Conservation (phyloP, 2,797 vertebrate species). For the Falco peregrinus region DNA sequence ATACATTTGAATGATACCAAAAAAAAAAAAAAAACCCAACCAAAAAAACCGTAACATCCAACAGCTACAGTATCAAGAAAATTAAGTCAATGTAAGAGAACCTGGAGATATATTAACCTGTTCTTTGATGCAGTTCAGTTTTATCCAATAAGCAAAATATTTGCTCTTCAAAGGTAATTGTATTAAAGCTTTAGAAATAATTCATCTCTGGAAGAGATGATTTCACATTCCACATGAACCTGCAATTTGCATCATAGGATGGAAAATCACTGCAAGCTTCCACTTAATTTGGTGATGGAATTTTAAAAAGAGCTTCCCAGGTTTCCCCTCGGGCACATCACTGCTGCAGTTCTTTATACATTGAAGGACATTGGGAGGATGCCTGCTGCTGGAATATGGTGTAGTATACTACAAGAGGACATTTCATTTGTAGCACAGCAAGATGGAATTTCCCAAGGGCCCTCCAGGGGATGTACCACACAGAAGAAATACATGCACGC, state of each 20-base stretch:
- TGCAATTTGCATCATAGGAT: neutral
- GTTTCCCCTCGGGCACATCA: neutral
- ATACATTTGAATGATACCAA: neutral
- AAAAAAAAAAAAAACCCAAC: neutral
- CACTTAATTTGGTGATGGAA: constrained; percentile 17
- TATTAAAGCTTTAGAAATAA: neutral
- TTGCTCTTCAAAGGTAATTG: neutral
- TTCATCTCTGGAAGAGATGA: neutral
- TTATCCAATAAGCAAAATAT: neutral
- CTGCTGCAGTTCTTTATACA: neutral
- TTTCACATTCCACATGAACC: constrained; percentile 3
- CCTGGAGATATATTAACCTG: neutral
- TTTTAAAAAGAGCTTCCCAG: constrained; percentile 26
- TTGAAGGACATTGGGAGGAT: constrained; percentile 36
- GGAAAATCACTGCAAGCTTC: constrained; percentile 15
- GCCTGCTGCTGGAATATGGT: neutral
- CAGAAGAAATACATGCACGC: neutral
- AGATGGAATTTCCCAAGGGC: constrained; percentile 16
- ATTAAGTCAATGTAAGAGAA: neutral
- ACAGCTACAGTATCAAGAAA: neutral
- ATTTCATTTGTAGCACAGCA: constrained; percentile 14
- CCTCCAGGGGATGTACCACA: neutral
- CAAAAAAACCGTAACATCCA: neutral
- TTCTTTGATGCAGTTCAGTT: neutral
- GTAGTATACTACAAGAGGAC: neutral